Evolutionary conservation across 2,113 vertebrate genomes (phyloP), one percentile per base, ranked within the genome.

Genomic region (Ia io): DNA sequence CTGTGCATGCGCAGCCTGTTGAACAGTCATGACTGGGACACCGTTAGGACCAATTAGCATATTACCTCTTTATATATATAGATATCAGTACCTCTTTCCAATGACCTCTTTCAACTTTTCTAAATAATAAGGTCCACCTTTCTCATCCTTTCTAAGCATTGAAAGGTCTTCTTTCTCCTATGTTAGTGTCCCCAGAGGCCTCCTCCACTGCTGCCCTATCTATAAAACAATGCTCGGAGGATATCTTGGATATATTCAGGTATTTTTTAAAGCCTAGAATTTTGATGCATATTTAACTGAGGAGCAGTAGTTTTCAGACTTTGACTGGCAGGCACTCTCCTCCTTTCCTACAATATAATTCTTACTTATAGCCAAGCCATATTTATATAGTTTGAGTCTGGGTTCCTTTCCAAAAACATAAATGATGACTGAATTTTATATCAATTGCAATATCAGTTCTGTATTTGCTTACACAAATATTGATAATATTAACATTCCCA

Each of bases 301-400:
- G 14, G 22, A 37, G 0, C 0, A 10, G 2, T 42, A 28, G 5
- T 69, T 73, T 49, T 35, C 18, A 51, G 22, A 56, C 18, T 37
- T 49, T 65, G 16, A 32, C 20, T 53, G 7, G 0, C n/a, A 22
- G 13, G 3, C 1, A 22, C 1, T 25, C 28, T 32, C 9, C 3
- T 83, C 25, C 61, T 67, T 93, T 65, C 44, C 32, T 44, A 51
- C 6, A 90, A 4, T 53, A 16, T 56, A 63, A 70, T 89, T 84
- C 42, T 87, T 73, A 47, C 10, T 44, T 69, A 70, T 35, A 76
- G 3, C 12, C 37, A 89, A 86, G 13, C 14, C 1, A 71, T 77
- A 3, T 42, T 71, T 77, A 93, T 77, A 51, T 9, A 65, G 63
- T 73, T 88, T 78, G 49, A 23, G 6, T 47, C 32, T 73, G 13